These are phyloP conservation scores for Deilephila elpenor DNA, from an alignment of 2,888 invertebrate genomes.

Conservation along the genomic window DNA sequence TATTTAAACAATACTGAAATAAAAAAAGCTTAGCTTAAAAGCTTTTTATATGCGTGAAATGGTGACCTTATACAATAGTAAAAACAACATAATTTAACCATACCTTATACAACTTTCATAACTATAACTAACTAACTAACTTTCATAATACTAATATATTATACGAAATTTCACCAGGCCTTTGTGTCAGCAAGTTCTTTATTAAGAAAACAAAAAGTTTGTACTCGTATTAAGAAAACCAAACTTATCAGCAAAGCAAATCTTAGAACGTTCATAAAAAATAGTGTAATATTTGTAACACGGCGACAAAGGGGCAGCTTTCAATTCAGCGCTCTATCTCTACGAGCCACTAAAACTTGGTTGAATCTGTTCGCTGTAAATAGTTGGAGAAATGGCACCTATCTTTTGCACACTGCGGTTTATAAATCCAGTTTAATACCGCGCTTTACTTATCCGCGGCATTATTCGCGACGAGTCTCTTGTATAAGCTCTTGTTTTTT, in stretches of 20 bases:
- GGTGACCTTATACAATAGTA: too few relatives aligned
- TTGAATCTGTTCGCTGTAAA: conserved; percentile 11
- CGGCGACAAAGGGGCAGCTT: conserved; percentile 72
- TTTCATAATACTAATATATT: too few relatives aligned
- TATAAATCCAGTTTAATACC: conserved; percentile 21
- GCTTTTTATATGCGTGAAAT: too few relatives aligned
- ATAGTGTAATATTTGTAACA: conserved; percentile 67
- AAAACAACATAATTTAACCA: too few relatives aligned
- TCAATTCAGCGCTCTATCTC: conserved; percentile 73
- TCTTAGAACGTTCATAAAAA: conserved; percentile 59
- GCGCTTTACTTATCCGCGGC: neutral
- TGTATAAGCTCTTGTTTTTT: too few relatives aligned
- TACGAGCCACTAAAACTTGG: conserved; percentile 64
- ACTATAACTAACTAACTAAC: too few relatives aligned
- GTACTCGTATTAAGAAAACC: conserved; percentile 46
- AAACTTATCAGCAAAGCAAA: conserved; percentile 58
- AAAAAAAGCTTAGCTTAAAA: too few relatives aligned
- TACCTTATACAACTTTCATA: too few relatives aligned
- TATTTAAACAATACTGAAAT: too few relatives aligned
- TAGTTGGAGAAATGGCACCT: conserved; percentile 22
- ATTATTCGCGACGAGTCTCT: neutral
- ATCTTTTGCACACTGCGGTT: conserved; percentile 22
- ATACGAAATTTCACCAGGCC: neutral
- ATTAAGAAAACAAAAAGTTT: neutral
- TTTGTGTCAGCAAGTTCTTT: neutral